phyloP scores from a whole-genome alignment of 2,113 vertebrate species.

The Lagopus muta region DNA sequence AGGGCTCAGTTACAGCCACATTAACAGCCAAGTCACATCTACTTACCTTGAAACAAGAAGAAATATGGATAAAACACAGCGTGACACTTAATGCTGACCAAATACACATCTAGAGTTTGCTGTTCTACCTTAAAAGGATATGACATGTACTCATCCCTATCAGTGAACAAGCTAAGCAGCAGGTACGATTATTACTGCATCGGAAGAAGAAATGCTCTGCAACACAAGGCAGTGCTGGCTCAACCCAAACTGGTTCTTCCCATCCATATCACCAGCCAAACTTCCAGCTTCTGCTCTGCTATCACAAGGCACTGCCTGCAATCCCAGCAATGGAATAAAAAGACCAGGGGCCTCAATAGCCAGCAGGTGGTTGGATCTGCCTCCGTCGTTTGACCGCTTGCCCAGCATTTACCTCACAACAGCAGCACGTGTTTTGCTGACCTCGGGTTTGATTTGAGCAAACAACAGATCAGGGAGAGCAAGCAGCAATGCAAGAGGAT shows the following conservation, averaged over 20 bases:
- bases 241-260: background rate
- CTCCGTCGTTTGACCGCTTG: background rate
- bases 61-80: background rate
- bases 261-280: background rate
- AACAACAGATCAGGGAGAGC: background rate
- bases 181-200: background rate
- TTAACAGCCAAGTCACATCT: background rate
- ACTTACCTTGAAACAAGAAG: background rate
- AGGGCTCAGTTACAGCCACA: background rate
- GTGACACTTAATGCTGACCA: background rate
- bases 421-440: background rate
- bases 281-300: background rate
- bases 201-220: background rate
- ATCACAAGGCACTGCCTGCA: background rate
- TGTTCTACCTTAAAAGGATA: background rate
- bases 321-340: background rate
- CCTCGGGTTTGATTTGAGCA: background rate
- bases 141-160: background rate
- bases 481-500: fast-evolving
- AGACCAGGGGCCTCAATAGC: background rate
- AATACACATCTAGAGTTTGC: background rate
- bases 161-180: background rate
- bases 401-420: background rate
- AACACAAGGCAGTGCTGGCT: too few species aligned
- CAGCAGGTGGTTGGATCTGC: background rate